Percentiles rank a stretch among this genome's conserved stretches.
phyloP scores from a whole-genome alignment of 2,888 invertebrate genomes.

The Agonopterix arenella region DNA sequence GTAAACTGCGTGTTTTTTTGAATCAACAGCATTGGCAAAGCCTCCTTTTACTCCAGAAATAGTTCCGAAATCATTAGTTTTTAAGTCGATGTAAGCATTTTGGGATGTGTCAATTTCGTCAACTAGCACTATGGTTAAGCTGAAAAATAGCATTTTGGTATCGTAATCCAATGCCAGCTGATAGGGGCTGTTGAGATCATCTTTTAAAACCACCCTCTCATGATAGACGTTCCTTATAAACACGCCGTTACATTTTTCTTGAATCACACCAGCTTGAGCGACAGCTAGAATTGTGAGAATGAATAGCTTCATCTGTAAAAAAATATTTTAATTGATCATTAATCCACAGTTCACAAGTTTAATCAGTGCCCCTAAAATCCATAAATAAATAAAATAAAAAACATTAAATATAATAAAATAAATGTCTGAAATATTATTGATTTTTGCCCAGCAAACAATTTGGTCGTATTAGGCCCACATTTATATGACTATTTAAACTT shows the following conservation, averaged over 20 bases:
- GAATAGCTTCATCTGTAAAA: no score
- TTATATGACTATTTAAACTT: no score
- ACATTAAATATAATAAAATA: no score
- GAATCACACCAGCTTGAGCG: slow-evolving; percentile 10
- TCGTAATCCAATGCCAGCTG: slow-evolving; percentile 49
- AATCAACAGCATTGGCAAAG: slow-evolving; percentile 47
- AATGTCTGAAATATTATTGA: no score
- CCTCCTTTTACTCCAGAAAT: slow-evolving; percentile 38
- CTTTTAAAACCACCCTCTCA: slow-evolving; percentile 27
- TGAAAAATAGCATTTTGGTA: slow-evolving; percentile 51
- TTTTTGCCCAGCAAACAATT: no score
- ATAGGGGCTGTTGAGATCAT: slow-evolving; percentile 34
- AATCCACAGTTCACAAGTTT: no score
- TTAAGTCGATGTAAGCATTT: slow-evolving; percentile 40
- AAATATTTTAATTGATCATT: no score
- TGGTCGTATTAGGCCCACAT: no score
- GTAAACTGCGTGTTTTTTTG: slow-evolving; percentile 32
- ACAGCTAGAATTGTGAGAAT: background rate
- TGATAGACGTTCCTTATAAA: slow-evolving; percentile 19
- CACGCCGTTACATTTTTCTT: slow-evolving; percentile 19
- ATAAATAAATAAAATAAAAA: no score
- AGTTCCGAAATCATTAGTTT: slow-evolving; percentile 29
- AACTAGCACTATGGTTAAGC: slow-evolving; percentile 21
- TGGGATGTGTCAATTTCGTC: slow-evolving; percentile 21
- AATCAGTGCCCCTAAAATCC: no score